Conservation (phyloP, 2,113 vertebrate species). For the Oncorhynchus masou region DNA sequence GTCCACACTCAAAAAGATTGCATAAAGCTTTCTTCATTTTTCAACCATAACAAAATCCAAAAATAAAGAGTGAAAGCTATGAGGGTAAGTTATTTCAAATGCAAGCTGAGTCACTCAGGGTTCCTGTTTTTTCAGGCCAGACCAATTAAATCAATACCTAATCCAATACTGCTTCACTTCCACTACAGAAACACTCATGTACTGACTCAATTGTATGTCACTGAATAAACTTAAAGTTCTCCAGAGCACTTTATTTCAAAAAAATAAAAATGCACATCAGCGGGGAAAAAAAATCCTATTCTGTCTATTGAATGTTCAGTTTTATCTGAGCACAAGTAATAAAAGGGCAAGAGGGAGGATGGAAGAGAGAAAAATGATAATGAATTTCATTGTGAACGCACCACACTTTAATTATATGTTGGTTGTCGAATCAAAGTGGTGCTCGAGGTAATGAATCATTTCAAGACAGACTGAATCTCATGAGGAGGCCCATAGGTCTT, state of each 20-base stretch:
- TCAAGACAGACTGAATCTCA: conserved; percentile 7
- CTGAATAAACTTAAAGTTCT: not conserved
- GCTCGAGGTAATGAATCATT: conserved; percentile 41
- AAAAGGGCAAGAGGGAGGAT: conserved; percentile 32
- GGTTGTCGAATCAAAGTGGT: conserved; percentile 22
- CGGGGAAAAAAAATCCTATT: not conserved
- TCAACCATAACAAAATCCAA: too few relatives aligned
- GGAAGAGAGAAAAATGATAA: conserved; percentile 13
- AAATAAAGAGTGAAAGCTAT: not conserved
- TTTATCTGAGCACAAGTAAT: conserved; percentile 26
- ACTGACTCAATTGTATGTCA: not conserved
- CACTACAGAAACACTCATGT: not conserved
- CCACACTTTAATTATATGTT: conserved; percentile 48
- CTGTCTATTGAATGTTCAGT: conserved; percentile 13
- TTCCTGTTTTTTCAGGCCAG: not conserved
- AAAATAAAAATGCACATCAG: not conserved
- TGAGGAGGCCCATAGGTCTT: conserved; percentile 3
- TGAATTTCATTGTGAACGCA: conserved; percentile 32
- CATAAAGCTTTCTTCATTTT: too few relatives aligned
- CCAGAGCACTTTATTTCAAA: not conserved
- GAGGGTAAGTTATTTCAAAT: not conserved
- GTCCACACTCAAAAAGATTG: too few relatives aligned
- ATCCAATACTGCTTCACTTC: too few relatives aligned
- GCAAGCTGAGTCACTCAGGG: not conserved
- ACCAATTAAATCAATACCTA: not conserved